phyloP scores from a whole-genome alignment of 2,113 vertebrate species.

The Pandion haliaetus region DNA sequence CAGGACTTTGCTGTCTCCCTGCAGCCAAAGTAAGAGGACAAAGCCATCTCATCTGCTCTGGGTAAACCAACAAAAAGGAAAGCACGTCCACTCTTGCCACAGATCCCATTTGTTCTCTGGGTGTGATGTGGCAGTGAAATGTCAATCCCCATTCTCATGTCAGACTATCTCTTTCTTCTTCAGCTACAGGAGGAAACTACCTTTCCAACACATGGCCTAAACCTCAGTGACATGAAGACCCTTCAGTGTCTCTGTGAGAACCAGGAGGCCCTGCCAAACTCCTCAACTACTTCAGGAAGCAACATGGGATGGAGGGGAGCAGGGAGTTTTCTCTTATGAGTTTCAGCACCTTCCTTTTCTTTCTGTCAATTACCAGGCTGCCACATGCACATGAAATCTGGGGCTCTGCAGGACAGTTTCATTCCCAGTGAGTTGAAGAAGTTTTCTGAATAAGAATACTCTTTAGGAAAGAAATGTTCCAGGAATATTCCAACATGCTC shows the following conservation, averaged over 20 bases:
- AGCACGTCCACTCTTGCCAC: background rate
- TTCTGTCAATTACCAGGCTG: background rate
- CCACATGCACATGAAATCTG: background rate
- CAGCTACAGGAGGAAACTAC: background rate
- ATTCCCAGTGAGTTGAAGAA: background rate
- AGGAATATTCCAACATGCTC: background rate
- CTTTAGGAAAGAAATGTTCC: background rate
- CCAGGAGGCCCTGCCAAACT: background rate
- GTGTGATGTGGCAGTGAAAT: background rate
- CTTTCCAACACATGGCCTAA: background rate
- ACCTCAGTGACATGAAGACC: background rate
- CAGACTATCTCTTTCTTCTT: background rate
- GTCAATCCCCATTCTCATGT: accelerated
- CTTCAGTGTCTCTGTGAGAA: background rate
- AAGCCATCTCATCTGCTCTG: background rate
- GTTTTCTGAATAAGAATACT: background rate
- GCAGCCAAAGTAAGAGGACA: background rate
- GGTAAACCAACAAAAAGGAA: background rate
- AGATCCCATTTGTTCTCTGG: background rate
- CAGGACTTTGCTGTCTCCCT: background rate
- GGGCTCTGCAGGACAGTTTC: background rate
- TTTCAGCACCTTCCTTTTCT: background rate
- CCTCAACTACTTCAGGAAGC: background rate
- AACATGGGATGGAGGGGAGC: background rate
- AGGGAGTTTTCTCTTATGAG: background rate